Percentiles rank a stretch among this genome's conserved stretches.
Conservation (phyloP, 2,888 invertebrate species). For the Melinaea menophilus region DNA sequence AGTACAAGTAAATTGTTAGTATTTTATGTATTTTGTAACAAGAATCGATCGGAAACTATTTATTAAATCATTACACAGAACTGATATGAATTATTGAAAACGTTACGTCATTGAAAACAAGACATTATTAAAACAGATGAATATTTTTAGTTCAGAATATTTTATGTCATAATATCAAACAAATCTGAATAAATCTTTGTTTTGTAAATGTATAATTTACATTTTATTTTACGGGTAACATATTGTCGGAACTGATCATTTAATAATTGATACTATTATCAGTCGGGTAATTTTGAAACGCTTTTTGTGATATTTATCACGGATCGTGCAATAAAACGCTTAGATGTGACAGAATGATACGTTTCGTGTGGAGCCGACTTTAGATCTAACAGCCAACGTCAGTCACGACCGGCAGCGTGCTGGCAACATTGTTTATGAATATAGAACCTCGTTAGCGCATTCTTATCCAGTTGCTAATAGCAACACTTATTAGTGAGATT, state of each 20-base stretch:
- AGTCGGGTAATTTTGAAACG: too few relatives aligned
- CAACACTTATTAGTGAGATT: constrained; percentile 43
- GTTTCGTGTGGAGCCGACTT: constrained; percentile 16
- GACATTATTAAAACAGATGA: constrained; percentile 2
- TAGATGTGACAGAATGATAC: constrained; percentile 27
- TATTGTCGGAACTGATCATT: too few relatives aligned
- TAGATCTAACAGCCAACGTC: constrained; percentile 34
- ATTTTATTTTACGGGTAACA: too few relatives aligned
- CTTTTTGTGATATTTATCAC: too few relatives aligned
- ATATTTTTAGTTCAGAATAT: background rate
- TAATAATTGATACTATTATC: too few relatives aligned
- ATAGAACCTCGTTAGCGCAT: constrained; percentile 50
- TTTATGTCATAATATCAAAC: background rate
- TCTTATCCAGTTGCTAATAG: constrained; percentile 50
- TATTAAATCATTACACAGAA: background rate
- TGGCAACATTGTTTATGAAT: constrained; percentile 38
- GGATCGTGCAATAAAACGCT: constrained; percentile 11
- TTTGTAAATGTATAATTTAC: too few relatives aligned
- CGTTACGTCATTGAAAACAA: background rate
- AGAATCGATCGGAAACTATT: background rate
- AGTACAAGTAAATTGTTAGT: too few relatives aligned
- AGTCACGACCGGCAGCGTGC: constrained; percentile 50
- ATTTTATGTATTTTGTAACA: background rate
- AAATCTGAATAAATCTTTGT: background rate
- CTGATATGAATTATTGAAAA: constrained; percentile 6